A percentile compares a stretch with the other conserved stretches of the same genome.
Conservation (phyloP, 2,888 invertebrate genomes). For the Ochropacha duplaris region DNA sequence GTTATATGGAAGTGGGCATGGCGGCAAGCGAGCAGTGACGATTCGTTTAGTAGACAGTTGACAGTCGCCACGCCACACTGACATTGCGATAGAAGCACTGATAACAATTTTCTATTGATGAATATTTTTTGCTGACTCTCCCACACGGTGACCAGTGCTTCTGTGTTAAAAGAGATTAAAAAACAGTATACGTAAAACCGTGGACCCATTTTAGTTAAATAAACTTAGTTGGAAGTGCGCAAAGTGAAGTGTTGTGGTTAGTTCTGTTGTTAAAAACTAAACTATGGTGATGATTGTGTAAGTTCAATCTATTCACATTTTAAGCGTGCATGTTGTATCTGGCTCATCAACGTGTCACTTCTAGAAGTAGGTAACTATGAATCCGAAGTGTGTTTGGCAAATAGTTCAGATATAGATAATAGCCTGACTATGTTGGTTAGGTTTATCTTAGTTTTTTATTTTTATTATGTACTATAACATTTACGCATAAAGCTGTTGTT, state of each 20-base stretch:
- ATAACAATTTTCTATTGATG: slow-evolving; percentile 76
- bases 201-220: not conserved
- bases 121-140: slow-evolving; percentile 67
- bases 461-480: too few relatives aligned
- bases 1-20: slow-evolving; percentile 75
- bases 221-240: slow-evolving; percentile 30
- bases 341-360: not conserved
- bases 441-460: too few relatives aligned
- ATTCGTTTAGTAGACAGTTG: slow-evolving; percentile 83
- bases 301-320: slow-evolving; percentile 22
- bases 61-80: slow-evolving; percentile 82
- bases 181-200: slow-evolving; percentile 23
- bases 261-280: slow-evolving; percentile 57
- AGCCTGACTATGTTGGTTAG: too few relatives aligned
- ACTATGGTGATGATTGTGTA: slow-evolving; percentile 40
- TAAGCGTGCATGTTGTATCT: slow-evolving; percentile 1
- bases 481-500: too few relatives aligned
- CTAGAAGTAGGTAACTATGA: not conserved
- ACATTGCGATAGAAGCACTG: slow-evolving; percentile 80
- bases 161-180: slow-evolving; percentile 29
- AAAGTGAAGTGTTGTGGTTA: slow-evolving; percentile 59
- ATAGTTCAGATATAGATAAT: too few relatives aligned
- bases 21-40: slow-evolving; percentile 78
- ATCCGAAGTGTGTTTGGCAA: not conserved
- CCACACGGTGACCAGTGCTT: slow-evolving; percentile 50